Conservation (phyloP, 1,140 invertebrate species). For the Drosophila aff. region DNA sequence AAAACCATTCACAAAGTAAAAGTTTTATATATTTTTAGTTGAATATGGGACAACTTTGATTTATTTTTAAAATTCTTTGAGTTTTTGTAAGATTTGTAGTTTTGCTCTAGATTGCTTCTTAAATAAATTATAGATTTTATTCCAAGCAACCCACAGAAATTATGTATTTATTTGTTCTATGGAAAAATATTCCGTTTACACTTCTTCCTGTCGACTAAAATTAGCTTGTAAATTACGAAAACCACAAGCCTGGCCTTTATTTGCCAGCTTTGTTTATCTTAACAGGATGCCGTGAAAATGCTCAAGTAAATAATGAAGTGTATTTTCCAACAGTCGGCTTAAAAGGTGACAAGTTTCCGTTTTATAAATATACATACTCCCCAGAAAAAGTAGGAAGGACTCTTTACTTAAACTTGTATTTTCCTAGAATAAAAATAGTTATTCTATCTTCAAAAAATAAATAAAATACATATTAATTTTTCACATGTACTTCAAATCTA, state of each 20-base stretch:
- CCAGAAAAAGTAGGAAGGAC: too few relatives aligned
- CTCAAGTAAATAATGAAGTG: slow-evolving; percentile 4
- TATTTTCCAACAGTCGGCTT: background rate
- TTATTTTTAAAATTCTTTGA: too few relatives aligned
- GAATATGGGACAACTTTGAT: too few relatives aligned
- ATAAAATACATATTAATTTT: background rate
- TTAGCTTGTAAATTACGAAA: background rate
- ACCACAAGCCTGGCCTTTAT: background rate
- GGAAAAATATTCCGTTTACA: too few relatives aligned
- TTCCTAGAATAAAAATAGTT: background rate
- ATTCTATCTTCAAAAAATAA: background rate
- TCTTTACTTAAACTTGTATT: background rate
- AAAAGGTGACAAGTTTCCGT: background rate
- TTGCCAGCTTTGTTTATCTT: background rate
- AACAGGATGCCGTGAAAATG: slow-evolving; percentile 10
- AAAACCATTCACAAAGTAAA: too few relatives aligned
- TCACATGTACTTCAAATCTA: background rate
- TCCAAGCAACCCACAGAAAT: background rate
- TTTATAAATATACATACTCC: too few relatives aligned
- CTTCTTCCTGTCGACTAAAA: background rate
- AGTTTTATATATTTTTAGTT: too few relatives aligned
- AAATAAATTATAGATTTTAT: too few relatives aligned
- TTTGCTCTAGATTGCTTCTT: too few relatives aligned
- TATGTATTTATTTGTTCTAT: background rate
- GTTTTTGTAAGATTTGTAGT: too few relatives aligned